Evolutionary conservation across 2,888 invertebrate genomes (phyloP).

Genomic region (Tenodera sinensis): DNA sequence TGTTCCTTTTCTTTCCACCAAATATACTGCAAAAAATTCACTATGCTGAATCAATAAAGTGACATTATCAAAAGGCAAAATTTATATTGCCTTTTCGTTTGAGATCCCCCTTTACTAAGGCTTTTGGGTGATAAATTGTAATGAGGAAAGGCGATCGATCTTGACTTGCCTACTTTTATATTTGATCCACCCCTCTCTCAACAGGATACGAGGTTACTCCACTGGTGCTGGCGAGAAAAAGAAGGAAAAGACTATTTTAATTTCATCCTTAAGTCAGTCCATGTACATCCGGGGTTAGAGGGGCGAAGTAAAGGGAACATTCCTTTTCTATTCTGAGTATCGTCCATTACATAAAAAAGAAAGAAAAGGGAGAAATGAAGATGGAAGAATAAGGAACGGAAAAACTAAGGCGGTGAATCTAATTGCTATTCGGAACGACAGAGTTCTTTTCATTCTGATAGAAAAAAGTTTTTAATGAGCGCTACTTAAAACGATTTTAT

Average conservation of each 20-base stretch:
- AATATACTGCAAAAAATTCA: not conserved
- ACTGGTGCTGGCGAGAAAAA: not conserved
- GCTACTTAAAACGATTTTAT: constrained; percentile 1
- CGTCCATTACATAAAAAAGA: not conserved
- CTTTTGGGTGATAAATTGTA: not conserved
- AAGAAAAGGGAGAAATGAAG: not conserved
- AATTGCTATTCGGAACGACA: constrained; percentile 18
- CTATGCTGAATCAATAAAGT: not conserved
- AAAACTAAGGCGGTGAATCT: constrained; percentile 13
- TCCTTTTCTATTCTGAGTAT: not conserved
- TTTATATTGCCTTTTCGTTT: not conserved
- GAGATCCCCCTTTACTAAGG: not conserved
- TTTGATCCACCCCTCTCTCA: not conserved
- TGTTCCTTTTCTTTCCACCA: no score
- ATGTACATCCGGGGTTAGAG: not conserved
- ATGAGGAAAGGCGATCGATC: not conserved
- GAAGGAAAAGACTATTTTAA: not conserved
- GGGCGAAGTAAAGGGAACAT: not conserved
- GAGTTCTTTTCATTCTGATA: not conserved
- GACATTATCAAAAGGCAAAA: not conserved
- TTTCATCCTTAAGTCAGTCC: not conserved
- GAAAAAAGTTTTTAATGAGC: constrained; percentile 9
- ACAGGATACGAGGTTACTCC: not conserved
- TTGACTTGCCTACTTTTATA: not conserved
- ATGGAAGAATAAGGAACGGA: not conserved